These are phyloP conservation scores for Sciaenops ocellatus DNA, from an alignment of 2,797 vertebrate species.

Conservation along the genomic window DNA sequence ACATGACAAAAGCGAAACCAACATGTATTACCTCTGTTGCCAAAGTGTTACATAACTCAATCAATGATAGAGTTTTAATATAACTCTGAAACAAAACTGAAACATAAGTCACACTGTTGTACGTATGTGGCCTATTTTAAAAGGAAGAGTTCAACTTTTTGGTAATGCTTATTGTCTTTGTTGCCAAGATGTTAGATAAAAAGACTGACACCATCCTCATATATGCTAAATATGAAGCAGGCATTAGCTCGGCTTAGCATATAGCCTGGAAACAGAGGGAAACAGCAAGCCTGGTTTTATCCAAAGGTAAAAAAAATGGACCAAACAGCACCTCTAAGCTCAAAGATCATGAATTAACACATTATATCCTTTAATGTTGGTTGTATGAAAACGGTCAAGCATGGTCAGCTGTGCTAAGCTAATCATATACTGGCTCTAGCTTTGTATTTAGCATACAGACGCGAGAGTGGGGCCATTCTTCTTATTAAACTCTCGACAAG, in stretches of 20 bases:
- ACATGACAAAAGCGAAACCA: too few species aligned
- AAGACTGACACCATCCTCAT: background rate
- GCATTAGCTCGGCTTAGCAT: conserved; percentile 30
- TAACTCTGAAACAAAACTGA: too few species aligned
- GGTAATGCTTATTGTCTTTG: background rate
- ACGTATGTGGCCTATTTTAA: background rate
- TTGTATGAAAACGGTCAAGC: too few species aligned
- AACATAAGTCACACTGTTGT: background rate
- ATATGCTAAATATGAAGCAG: background rate
- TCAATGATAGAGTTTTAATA: too few species aligned
- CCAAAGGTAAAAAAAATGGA: background rate
- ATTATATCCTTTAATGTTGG: background rate
- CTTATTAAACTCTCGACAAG: background rate
- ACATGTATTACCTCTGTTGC: too few species aligned
- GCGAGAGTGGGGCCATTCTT: background rate
- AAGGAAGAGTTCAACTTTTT: background rate
- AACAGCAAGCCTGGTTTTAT: background rate
- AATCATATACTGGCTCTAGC: background rate
- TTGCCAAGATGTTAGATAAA: background rate
- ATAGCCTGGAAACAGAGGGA: background rate
- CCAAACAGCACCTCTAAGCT: background rate
- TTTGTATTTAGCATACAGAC: background rate
- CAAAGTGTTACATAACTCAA: too few species aligned
- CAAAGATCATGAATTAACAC: background rate
- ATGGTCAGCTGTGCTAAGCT: background rate